Evolutionary conservation across 2,797 vertebrate species (phyloP).

Genomic region (Melanotaenia nigrans): DNA sequence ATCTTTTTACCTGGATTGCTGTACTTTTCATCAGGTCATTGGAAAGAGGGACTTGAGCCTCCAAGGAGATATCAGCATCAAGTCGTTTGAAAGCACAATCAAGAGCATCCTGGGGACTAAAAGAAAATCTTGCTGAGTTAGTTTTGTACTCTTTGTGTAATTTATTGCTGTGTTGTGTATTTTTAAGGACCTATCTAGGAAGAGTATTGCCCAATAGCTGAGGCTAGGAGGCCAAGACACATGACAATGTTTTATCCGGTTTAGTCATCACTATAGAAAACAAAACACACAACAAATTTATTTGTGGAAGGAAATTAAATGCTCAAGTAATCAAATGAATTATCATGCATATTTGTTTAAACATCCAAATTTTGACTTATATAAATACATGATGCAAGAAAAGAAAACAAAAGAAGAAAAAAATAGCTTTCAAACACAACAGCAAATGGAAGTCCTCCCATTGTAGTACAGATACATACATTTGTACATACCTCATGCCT

Average conservation of each 20-base stretch:
- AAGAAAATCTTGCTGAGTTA: neutral
- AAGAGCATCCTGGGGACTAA: slow-evolving; percentile 86
- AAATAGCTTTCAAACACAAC: neutral
- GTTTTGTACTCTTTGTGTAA: neutral
- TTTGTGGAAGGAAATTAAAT: neutral
- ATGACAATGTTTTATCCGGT: neutral
- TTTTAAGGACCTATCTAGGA: neutral
- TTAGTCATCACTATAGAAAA: neutral
- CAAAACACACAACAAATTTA: neutral
- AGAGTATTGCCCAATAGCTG: neutral
- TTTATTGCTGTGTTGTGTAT: neutral
- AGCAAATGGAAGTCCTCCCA: neutral
- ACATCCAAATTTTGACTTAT: too few relatives aligned
- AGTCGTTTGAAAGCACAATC: slow-evolving; percentile 89
- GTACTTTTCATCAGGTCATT: slow-evolving; percentile 87
- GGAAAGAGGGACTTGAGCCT: slow-evolving; percentile 90
- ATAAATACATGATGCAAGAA: too few relatives aligned
- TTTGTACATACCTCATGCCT: slow-evolving; percentile 76
- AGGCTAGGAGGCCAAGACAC: neutral
- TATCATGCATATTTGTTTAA: too few relatives aligned
- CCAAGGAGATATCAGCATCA: slow-evolving; percentile 92
- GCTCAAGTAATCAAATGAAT: too few relatives aligned
- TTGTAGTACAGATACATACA: neutral
- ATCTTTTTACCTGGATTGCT: slow-evolving; percentile 86
- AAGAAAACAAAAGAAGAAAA: neutral